phyloP scores from a whole-genome alignment of 2,797 vertebrate species.

The Poeciliopsis turneri region DNA sequence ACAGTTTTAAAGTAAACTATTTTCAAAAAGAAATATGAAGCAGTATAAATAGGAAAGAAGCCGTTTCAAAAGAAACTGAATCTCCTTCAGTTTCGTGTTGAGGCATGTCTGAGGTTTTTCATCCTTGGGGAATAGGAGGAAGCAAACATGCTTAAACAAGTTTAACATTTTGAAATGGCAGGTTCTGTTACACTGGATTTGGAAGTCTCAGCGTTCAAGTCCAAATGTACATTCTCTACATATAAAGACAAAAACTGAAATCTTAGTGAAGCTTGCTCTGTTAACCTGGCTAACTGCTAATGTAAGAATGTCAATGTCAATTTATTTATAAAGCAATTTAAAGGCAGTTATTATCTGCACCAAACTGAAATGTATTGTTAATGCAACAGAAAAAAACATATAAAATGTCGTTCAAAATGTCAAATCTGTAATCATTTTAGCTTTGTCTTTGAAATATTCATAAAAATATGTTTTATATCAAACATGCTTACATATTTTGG shows the following conservation, averaged over 20 bases:
- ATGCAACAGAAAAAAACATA: no score
- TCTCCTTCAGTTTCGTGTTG: background rate
- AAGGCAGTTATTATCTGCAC: no score
- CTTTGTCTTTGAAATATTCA: background rate
- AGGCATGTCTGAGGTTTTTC: background rate
- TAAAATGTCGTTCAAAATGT: background rate
- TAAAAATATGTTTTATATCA: background rate
- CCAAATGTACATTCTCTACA: background rate
- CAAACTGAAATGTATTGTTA: no score
- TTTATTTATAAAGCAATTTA: no score
- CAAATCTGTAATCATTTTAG: background rate
- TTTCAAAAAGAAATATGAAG: background rate
- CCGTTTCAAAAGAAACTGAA: background rate
- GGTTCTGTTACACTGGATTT: background rate
- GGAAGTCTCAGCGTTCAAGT: background rate
- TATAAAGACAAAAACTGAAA: background rate
- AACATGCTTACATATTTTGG: background rate
- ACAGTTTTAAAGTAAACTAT: background rate
- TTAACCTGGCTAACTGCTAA: background rate
- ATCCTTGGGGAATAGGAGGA: background rate
- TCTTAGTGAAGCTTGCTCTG: background rate
- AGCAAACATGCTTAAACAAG: background rate
- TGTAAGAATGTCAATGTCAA: background rate
- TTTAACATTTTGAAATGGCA: background rate
- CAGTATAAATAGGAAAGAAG: no score